These are phyloP conservation scores for Sinelater perroti DNA, from an alignment of 2,888 invertebrate species.

Conservation along the genomic window DNA sequence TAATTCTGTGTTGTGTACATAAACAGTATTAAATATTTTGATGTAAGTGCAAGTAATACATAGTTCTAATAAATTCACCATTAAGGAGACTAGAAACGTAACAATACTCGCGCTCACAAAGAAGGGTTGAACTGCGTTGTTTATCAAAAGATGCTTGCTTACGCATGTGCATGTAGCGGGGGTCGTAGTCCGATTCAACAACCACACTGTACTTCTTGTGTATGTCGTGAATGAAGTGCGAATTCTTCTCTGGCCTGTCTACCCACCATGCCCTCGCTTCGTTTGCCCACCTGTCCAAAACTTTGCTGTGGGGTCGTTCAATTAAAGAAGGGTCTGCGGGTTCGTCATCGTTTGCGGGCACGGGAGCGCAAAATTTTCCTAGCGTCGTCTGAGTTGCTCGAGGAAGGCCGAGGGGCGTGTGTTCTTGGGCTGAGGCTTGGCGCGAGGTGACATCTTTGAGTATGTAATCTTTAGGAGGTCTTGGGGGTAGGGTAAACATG, in stretches of 20 bases:
- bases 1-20: no score
- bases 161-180: constrained; percentile 52
- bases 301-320: constrained; percentile 39
- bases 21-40: no score
- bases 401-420: constrained; percentile 61
- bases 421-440: constrained; percentile 57
- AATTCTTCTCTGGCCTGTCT: constrained; percentile 65
- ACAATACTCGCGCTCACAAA: no score
- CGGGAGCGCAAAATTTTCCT: constrained; percentile 62
- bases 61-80: no score
- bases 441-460: constrained; percentile 49
- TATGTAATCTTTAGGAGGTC: constrained; percentile 55
- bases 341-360: constrained; percentile 60
- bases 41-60: no score
- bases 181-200: constrained; percentile 48
- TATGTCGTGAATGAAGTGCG: constrained; percentile 64
- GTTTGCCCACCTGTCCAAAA: constrained; percentile 62
- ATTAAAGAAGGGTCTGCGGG: constrained; percentile 58
- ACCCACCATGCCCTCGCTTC: constrained; percentile 66
- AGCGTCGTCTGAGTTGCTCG: constrained; percentile 63
- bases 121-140: no score
- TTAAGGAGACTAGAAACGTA: no score
- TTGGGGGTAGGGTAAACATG: constrained; percentile 57
- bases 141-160: no score
- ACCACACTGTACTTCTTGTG: constrained; percentile 58